phyloP scores from a whole-genome alignment of 2,888 invertebrate species.

The Helicoverpa assulta region DNA sequence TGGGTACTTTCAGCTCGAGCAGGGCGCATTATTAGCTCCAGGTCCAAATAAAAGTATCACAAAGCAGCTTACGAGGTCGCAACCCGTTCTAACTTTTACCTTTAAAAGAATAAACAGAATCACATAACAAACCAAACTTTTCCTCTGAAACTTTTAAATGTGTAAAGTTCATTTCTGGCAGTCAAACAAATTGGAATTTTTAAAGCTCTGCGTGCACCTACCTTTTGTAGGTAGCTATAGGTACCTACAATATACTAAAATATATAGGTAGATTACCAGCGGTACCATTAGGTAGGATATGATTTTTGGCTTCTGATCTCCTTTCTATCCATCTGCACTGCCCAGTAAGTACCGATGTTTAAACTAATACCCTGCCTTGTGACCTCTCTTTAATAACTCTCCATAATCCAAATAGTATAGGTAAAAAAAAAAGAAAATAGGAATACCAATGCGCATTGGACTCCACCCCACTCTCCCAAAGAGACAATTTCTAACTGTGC shows the following conservation, averaged over 20 bases:
- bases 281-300: too few species aligned
- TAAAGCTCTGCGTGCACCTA: conserved; percentile 6
- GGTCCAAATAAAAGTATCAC: conserved; percentile 63
- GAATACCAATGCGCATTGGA: background rate
- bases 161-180: conserved; percentile 42
- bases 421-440: background rate
- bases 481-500: conserved; percentile 33
- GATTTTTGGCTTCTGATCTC: too few species aligned
- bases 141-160: conserved; percentile 54
- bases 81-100: conserved; percentile 59
- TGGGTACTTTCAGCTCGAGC: conserved; percentile 48
- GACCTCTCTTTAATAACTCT: background rate
- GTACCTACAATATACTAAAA: too few species aligned
- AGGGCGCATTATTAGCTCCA: conserved; percentile 52
- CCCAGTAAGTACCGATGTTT: too few species aligned
- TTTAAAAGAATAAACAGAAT: conserved; percentile 65
- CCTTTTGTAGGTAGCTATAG: too few species aligned
- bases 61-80: conserved; percentile 68
- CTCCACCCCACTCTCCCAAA: conserved; percentile 14
- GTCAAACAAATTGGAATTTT: conserved; percentile 47
- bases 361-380: background rate
- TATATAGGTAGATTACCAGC: too few species aligned
- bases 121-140: conserved; percentile 58
- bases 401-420: background rate
- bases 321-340: too few species aligned